phyloP scores from a whole-genome alignment of 2,888 invertebrate species.

The Nemoura dubitans region DNA sequence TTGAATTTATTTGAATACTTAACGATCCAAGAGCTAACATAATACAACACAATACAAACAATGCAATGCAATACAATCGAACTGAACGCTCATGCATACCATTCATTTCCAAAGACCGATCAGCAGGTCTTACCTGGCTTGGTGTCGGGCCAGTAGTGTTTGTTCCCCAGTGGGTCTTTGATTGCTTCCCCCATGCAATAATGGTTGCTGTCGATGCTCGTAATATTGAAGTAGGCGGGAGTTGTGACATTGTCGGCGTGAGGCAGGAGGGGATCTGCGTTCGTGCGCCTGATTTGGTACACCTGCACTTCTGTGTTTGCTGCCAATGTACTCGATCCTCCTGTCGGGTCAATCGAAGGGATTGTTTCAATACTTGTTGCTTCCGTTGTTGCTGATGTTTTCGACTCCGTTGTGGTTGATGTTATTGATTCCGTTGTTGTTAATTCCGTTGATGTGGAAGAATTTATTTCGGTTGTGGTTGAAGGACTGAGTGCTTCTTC shows the following conservation, averaged over 20 bases:
- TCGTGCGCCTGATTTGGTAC: background rate
- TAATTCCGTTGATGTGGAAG: background rate
- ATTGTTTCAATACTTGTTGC: background rate
- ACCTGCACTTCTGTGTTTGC: background rate
- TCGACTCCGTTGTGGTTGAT: background rate
- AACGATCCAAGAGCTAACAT: too few relatives aligned
- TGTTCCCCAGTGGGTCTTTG: background rate
- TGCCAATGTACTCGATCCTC: background rate
- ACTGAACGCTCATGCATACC: too few relatives aligned
- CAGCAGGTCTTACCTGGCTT: constrained; percentile 15
- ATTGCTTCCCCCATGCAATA: background rate
- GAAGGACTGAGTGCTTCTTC: background rate
- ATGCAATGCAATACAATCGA: too few relatives aligned
- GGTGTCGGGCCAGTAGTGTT: background rate
- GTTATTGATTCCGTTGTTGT: background rate
- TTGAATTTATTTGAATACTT: too few relatives aligned
- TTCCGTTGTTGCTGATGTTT: background rate
- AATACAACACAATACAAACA: too few relatives aligned
- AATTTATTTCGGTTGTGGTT: background rate
- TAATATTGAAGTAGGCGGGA: background rate
- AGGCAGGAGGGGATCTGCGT: background rate
- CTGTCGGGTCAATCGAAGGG: background rate
- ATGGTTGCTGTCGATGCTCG: background rate
- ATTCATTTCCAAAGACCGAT: background rate
- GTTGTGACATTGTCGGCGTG: background rate